These are phyloP conservation scores for Sphaerodactylus townsendi DNA, from an alignment of 2,113 vertebrate genomes.

Conservation along the genomic window DNA sequence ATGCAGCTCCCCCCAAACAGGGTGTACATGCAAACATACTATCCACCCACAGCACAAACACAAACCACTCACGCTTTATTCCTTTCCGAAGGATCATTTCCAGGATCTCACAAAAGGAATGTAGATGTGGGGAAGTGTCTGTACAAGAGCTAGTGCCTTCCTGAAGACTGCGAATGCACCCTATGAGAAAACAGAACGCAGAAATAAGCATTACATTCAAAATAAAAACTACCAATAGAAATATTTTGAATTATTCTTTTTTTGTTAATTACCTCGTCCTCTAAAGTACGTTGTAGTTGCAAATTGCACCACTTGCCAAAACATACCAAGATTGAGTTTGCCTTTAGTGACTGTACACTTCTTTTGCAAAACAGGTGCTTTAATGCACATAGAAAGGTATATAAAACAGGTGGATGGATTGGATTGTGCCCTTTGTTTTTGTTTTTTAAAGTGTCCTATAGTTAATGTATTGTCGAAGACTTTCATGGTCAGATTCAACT, in stretches of 20 bases:
- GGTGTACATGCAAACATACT: background rate
- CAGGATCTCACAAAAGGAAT: constrained; percentile 81
- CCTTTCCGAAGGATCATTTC: constrained; percentile 85
- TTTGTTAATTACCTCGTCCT: background rate
- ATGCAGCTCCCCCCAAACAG: background rate
- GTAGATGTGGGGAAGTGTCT: constrained; percentile 77
- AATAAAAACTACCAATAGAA: background rate
- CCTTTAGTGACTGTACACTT: background rate
- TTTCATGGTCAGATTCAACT: no score
- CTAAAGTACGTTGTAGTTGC: background rate
- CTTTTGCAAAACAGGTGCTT: background rate
- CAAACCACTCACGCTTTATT: constrained; percentile 77
- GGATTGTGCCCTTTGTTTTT: background rate
- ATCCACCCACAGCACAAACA: no score
- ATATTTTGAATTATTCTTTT: background rate
- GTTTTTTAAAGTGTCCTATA: background rate
- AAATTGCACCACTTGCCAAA: background rate
- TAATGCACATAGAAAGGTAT: background rate
- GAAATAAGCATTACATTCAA: background rate
- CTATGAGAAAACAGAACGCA: constrained; percentile 48
- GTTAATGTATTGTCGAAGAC: no score
- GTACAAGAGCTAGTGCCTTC: constrained; percentile 58
- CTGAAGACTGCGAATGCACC: constrained; percentile 78
- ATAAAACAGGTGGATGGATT: background rate
- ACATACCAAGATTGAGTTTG: background rate